Evolutionary conservation across 2,797 vertebrate species (phyloP).

Genomic region (Pelodytes ibericus): DNA sequence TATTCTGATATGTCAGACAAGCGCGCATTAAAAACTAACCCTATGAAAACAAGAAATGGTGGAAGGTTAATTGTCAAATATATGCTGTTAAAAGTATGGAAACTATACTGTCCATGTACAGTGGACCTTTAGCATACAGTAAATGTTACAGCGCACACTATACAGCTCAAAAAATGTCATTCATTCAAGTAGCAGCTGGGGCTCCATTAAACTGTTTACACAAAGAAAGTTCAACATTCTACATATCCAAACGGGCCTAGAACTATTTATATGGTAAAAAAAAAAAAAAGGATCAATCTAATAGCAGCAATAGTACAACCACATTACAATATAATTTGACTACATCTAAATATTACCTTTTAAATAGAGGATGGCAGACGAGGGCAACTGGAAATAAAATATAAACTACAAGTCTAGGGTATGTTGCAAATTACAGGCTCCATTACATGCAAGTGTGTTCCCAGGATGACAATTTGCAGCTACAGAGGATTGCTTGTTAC

Average conservation of each 20-base stretch:
- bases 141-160: too few relatives aligned
- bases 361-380: not conserved
- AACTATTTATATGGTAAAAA: not conserved
- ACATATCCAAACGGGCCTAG: not conserved
- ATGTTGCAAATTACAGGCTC: not conserved
- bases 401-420: not conserved
- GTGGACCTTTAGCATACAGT: too few relatives aligned
- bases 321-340: not conserved
- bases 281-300: not conserved
- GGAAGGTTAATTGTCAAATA: too few relatives aligned
- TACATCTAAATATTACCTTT: not conserved
- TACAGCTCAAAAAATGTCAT: too few relatives aligned
- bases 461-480: not conserved
- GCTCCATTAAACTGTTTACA: not conserved
- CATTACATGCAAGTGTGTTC: not conserved
- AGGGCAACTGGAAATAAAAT: not conserved
- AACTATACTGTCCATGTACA: too few relatives aligned
- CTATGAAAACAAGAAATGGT: too few relatives aligned
- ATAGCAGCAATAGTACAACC: not conserved
- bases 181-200: not conserved
- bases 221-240: not conserved
- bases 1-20: too few relatives aligned
- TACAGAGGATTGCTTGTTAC: slow-evolving; percentile 2
- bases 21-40: too few relatives aligned
- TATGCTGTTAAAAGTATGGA: too few relatives aligned